A percentile compares a stretch with the other conserved stretches of the same genome.
Conservation (phyloP, 2,113 vertebrate genomes). For the Taxidea taxus region DNA sequence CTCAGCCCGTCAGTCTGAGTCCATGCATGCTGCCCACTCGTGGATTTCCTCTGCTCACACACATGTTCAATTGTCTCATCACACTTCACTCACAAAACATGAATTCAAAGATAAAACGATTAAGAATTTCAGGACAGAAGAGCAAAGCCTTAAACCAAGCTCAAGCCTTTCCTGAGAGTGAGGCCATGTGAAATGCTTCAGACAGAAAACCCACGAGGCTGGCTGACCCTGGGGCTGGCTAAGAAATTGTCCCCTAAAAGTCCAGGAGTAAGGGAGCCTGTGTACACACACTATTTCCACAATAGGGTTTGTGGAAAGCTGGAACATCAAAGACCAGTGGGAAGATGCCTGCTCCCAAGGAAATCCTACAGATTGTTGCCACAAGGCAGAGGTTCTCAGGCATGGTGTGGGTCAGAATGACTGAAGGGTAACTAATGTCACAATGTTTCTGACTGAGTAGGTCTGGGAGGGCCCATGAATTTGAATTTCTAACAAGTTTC, state of each 20-base stretch:
- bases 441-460: background rate
- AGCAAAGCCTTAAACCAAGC: background rate
- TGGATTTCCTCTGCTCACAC: background rate
- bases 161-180: background rate
- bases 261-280: background rate
- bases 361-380: accelerated
- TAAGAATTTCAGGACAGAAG: background rate
- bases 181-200: too few species aligned
- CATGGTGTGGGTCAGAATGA: too few species aligned
- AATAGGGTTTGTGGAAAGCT: background rate
- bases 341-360: background rate
- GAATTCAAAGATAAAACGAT: background rate
- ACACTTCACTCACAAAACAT: background rate
- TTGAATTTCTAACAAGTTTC: background rate
- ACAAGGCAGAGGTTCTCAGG: background rate
- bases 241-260: background rate
- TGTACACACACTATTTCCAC: background rate
- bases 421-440: background rate
- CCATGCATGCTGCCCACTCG: background rate
- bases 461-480: background rate
- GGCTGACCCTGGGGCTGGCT: background rate
- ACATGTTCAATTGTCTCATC: background rate
- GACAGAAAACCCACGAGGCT: background rate
- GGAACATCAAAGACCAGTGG: background rate
- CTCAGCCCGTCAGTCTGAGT: too few species aligned